Evolutionary conservation across 2,797 vertebrate genomes (phyloP).

Genomic region (Ciconia nigra): DNA sequence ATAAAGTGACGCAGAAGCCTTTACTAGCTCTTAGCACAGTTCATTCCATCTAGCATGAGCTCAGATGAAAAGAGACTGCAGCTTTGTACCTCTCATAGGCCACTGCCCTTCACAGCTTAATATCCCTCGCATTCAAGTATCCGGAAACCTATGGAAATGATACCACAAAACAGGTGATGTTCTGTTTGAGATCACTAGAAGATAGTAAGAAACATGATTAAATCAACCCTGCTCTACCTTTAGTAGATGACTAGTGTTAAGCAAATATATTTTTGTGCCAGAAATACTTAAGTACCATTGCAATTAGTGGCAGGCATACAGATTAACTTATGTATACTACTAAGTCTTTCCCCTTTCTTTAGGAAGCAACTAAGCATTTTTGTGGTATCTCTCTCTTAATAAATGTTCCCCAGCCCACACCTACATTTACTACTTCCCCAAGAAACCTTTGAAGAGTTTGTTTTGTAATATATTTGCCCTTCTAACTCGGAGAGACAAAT

Average conservation of each 20-base stretch:
- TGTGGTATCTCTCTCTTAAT: background rate
- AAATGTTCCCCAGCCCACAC: rapidly evolving
- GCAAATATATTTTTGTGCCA: background rate
- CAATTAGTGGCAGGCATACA: background rate
- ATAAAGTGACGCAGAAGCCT: rapidly evolving
- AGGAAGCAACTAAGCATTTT: background rate
- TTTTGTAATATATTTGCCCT: background rate
- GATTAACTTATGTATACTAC: background rate
- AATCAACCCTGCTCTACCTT: background rate
- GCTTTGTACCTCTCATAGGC: background rate
- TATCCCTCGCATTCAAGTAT: background rate
- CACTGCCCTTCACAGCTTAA: background rate
- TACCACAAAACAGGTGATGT: background rate
- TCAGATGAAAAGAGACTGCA: background rate
- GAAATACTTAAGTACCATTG: background rate
- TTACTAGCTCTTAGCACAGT: background rate
- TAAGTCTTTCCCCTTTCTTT: background rate
- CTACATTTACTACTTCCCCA: background rate
- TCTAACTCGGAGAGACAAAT: background rate
- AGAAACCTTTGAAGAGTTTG: background rate
- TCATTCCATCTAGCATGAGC: background rate
- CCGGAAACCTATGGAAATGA: background rate
- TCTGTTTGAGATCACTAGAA: background rate
- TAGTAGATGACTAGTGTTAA: background rate
- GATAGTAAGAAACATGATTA: rapidly evolving